Evolutionary conservation across 2,113 vertebrate species (phyloP).

Genomic region (Hepsetus odoe): DNA sequence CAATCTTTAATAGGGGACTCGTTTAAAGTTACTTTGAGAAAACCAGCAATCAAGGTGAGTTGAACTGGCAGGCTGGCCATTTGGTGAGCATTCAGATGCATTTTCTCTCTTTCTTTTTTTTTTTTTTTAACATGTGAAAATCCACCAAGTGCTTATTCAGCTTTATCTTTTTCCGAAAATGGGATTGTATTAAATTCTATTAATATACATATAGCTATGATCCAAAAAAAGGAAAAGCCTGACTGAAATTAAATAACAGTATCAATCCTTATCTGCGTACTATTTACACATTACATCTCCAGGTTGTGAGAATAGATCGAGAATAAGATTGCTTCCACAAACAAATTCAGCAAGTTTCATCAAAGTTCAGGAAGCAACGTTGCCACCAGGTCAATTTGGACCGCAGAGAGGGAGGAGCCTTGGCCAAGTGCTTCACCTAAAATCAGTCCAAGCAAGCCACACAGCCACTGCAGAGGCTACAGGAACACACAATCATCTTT

Average conservation of each 20-base stretch:
- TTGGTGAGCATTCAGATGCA: not conserved
- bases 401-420: conserved; percentile 35
- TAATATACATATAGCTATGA: conserved; percentile 59
- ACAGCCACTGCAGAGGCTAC: conserved; percentile 53
- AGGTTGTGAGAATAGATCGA: conserved; percentile 47
- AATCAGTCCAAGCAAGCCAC: conserved; percentile 43
- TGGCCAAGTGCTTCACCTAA: conserved; percentile 64
- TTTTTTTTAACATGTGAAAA: not conserved
- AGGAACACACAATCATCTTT: conserved; percentile 53
- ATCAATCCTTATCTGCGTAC: conserved; percentile 68
- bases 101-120: not conserved
- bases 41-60: conserved; percentile 8
- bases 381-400: conserved; percentile 42
- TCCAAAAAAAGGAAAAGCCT: conserved; percentile 39
- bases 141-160: conserved; percentile 37
- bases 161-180: conserved; percentile 28
- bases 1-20: conserved; percentile 27
- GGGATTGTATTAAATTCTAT: conserved; percentile 42
- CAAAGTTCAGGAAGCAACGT: conserved; percentile 18
- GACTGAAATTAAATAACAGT: conserved; percentile 72
- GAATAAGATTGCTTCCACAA: conserved; percentile 22
- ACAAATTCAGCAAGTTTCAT: conserved; percentile 35
- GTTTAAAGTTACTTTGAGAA: conserved; percentile 17
- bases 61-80: not conserved
- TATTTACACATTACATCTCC: conserved; percentile 70